Conservation (phyloP, 2,113 vertebrate genomes). For the Candoia aspera region DNA sequence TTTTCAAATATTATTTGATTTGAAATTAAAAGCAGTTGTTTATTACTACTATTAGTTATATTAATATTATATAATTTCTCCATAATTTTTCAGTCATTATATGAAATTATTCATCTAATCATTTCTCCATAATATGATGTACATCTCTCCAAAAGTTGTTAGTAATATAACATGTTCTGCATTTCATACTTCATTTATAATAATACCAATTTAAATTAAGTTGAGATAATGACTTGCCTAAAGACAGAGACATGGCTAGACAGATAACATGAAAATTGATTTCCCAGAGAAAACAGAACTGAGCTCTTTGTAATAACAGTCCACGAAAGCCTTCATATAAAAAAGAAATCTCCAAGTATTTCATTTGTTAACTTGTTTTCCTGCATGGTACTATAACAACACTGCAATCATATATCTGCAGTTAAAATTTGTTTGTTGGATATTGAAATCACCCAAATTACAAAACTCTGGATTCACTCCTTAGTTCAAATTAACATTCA, state of each 20-base stretch:
- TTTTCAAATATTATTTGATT: not conserved
- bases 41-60: not conserved
- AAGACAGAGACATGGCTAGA: not conserved
- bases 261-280: not conserved
- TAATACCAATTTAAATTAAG: not conserved
- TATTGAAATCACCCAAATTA: not conserved
- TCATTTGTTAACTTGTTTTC: not conserved
- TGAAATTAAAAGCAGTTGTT: not conserved
- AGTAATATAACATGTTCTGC: not conserved
- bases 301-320: not conserved
- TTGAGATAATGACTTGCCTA: not conserved
- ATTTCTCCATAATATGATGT: not conserved
- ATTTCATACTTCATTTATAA: not conserved
- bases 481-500: not conserved
- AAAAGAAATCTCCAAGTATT: not conserved
- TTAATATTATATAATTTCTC: not conserved
- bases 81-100: not conserved
- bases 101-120: too few species aligned
- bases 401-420: not conserved
- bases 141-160: not conserved
- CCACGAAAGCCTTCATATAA: not conserved
- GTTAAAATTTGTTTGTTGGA: not conserved
- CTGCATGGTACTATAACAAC: not conserved
- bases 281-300: not conserved
- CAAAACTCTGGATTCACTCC: not conserved